phyloP scores from a whole-genome alignment of 1,140 invertebrate genomes.

The roundworm (Caenorhabditis elegans) region WBcel235 BX284603.4:1165001-1165500 shows the following conservation, averaged over 20 bases:
- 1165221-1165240: not conserved
- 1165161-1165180: not conserved
- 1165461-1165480: constrained; percentile 49
- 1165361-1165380: not conserved
- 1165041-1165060: constrained; percentile 50
- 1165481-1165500: constrained; percentile 39
- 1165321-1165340: too few species aligned
- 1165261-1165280: too few species aligned
- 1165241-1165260: not conserved
- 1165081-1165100: constrained; percentile 48
- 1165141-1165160: not conserved
- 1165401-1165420: not conserved
- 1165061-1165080: constrained; percentile 48
- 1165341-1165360: not conserved
- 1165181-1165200: not conserved
- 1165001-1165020: constrained; percentile 58
- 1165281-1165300: too few species aligned
- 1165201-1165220: not conserved
- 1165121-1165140: constrained; percentile 46
- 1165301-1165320: too few species aligned
- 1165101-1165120: constrained; percentile 51
- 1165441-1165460: constrained; percentile 44
- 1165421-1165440: not conserved
- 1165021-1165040: constrained; percentile 30
- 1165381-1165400: not conserved